Conservation (phyloP, 2,113 vertebrate genomes). For the Tetraodon nigroviridis region DNA sequence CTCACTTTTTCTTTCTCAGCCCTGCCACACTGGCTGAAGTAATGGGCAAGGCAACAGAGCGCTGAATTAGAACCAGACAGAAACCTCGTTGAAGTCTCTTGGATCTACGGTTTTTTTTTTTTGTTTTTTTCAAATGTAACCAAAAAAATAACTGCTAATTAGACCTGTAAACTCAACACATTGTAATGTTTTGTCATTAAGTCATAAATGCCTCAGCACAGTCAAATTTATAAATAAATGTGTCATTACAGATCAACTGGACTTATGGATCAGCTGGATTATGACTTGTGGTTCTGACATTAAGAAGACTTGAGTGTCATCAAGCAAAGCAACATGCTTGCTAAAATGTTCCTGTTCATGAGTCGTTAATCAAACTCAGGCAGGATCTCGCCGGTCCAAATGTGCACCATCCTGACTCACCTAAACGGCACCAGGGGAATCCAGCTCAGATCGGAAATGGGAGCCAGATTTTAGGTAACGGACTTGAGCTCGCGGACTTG, state of each 20-base stretch:
- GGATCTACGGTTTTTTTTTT: slow-evolving; percentile 23
- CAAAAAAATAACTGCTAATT: too few relatives aligned
- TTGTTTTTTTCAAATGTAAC: too few relatives aligned
- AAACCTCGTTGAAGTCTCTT: slow-evolving; percentile 47
- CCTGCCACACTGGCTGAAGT: slow-evolving; percentile 54
- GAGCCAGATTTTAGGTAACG: slow-evolving; percentile 61
- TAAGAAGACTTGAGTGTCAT: slow-evolving; percentile 28
- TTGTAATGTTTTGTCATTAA: slow-evolving; percentile 29
- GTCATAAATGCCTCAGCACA: slow-evolving; percentile 23
- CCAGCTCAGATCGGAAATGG: slow-evolving; percentile 58
- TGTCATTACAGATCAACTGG: slow-evolving; percentile 22
- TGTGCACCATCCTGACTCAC: slow-evolving; percentile 51
- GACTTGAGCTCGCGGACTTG: slow-evolving; percentile 55
- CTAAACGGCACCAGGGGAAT: slow-evolving; percentile 37
- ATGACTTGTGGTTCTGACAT: slow-evolving; percentile 43
- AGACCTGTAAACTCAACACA: slow-evolving; percentile 4
- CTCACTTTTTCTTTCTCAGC: slow-evolving; percentile 12
- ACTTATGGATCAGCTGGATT: too few relatives aligned
- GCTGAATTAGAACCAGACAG: slow-evolving; percentile 59
- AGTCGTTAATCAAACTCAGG: slow-evolving; percentile 54
- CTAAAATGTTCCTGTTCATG: slow-evolving; percentile 40
- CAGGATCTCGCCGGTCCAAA: slow-evolving; percentile 20
- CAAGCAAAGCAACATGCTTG: slow-evolving; percentile 35
- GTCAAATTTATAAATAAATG: slow-evolving; percentile 13
- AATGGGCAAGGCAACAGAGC: slow-evolving; percentile 44